phyloP scores from a whole-genome alignment of 2,113 vertebrate species.

The Puntigrus tetrazona region DNA sequence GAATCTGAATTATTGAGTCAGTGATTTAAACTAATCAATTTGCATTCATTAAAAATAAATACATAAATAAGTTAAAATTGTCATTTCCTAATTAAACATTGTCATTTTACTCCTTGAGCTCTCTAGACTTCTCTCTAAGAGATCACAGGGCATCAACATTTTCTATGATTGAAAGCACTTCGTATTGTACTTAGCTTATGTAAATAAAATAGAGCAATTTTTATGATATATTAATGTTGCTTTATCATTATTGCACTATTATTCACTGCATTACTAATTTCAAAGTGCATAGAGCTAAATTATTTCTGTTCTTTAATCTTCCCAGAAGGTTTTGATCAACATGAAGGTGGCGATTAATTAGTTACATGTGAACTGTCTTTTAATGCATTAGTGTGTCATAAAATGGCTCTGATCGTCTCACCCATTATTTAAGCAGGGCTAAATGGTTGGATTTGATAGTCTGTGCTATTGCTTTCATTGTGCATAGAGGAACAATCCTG shows the following conservation, averaged over 20 bases:
- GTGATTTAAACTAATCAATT: not conserved
- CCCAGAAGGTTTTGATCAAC: not conserved
- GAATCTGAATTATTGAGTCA: not conserved
- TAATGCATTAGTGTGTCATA: not conserved
- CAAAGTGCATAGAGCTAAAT: not conserved
- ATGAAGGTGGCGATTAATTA: not conserved
- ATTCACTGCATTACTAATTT: not conserved
- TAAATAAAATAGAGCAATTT: not conserved
- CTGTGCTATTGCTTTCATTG: constrained; percentile 15
- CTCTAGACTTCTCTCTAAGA: not conserved
- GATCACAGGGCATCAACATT: not conserved
- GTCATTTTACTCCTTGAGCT: not conserved
- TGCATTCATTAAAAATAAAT: not conserved
- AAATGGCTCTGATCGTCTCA: not conserved
- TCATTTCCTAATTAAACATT: not conserved
- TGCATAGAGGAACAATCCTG: constrained; percentile 35
- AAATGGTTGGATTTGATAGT: constrained; percentile 24
- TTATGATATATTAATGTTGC: not conserved
- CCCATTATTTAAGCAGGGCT: not conserved
- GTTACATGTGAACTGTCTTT: not conserved
- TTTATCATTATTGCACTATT: not conserved
- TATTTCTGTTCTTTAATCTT: not conserved
- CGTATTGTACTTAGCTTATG: not conserved
- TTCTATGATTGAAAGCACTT: not conserved
- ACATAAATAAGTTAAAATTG: too few species aligned